phyloP scores from a whole-genome alignment of 2,113 vertebrate genomes.

The Petroica traversi region DNA sequence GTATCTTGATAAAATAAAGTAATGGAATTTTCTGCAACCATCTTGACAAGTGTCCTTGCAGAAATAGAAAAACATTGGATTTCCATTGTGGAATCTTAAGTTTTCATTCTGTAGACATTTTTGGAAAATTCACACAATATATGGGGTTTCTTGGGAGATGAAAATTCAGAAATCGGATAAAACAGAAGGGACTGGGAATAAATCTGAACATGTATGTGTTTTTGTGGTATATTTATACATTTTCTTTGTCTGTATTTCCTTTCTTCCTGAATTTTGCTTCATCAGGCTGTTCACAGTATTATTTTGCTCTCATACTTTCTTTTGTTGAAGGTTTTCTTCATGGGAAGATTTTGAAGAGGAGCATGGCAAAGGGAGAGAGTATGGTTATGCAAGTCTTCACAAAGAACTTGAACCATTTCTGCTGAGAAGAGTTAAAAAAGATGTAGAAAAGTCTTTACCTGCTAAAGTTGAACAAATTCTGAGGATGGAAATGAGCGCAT shows the following conservation, averaged over 20 bases:
- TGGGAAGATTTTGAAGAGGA: slow-evolving; percentile 98
- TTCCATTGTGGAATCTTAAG: not conserved
- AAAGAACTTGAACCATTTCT: slow-evolving; percentile 97
- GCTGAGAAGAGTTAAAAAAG: slow-evolving; percentile 95
- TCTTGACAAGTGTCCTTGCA: not conserved
- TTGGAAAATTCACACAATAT: not conserved
- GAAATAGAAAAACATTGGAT: not conserved
- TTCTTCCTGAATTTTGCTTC: not conserved
- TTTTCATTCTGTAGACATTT: not conserved
- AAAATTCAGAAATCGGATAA: not conserved
- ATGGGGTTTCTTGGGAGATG: not conserved
- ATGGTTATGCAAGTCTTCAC: slow-evolving; percentile 95
- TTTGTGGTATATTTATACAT: not conserved
- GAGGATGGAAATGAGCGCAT: slow-evolving; percentile 96
- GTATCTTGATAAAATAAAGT: not conserved
- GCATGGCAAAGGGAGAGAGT: slow-evolving; percentile 95
- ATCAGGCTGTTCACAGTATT: not conserved
- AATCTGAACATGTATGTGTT: not conserved
- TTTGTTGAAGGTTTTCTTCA: slow-evolving; percentile 87
- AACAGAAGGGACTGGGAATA: not conserved
- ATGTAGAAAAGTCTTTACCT: slow-evolving; percentile 97
- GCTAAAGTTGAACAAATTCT: slow-evolving; percentile 98
- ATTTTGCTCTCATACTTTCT: not conserved
- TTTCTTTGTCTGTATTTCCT: not conserved
- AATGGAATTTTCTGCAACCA: not conserved